Conservation (phyloP, 2,888 invertebrate species). For the Drosophila quasianomalipes region DNA sequence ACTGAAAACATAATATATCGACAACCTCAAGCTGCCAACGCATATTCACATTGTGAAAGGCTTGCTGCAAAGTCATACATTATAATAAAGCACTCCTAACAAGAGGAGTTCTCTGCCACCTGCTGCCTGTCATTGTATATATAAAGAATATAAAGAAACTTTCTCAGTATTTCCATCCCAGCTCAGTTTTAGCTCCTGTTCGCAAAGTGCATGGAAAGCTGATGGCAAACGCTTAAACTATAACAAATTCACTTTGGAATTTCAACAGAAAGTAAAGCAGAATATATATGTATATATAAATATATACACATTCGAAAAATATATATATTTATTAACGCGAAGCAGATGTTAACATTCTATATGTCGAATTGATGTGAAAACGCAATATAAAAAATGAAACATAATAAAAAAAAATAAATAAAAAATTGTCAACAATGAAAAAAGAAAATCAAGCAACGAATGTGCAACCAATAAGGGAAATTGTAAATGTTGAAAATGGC, state of each 20-base stretch:
- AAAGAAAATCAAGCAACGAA: conserved; percentile 47
- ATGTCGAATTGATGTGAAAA: conserved; percentile 52
- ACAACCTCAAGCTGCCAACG: not conserved
- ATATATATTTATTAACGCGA: conserved; percentile 28
- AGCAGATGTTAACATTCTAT: conserved; percentile 32
- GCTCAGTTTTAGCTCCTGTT: not conserved
- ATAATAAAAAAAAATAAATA: not conserved
- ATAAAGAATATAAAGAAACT: not conserved
- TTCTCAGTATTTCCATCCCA: not conserved
- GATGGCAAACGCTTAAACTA: not conserved
- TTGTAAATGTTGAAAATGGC: conserved; percentile 65
- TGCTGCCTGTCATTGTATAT: not conserved
- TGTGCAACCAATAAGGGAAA: conserved; percentile 71
- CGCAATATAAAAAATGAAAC: conserved; percentile 16
- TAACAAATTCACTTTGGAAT: conserved; percentile 7
- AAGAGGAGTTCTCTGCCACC: not conserved
- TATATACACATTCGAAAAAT: not conserved
- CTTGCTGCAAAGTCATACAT: not conserved
- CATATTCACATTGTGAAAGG: not conserved
- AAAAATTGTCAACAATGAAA: conserved; percentile 38
- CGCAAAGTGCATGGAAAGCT: not conserved
- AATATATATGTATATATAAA: not conserved
- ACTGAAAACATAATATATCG: not conserved
- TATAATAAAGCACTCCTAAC: not conserved
- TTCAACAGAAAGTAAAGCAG: not conserved